Evolutionary conservation across 2,888 invertebrate species (phyloP).

Genomic region (Elysia crispata): DNA sequence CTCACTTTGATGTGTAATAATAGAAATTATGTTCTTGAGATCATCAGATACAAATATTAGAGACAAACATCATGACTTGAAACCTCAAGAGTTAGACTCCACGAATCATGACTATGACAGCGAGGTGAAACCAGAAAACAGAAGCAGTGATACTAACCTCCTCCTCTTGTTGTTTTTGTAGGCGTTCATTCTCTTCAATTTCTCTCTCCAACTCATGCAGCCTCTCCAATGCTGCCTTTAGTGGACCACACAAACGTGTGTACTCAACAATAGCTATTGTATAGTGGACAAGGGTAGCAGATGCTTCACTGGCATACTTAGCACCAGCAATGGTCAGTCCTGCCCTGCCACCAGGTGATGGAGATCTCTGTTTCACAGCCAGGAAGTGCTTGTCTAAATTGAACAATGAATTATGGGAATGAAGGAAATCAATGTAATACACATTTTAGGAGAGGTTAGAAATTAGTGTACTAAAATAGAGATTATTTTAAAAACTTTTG

Average conservation of each 20-base stretch:
- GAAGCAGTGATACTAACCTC: slow-evolving; percentile 61
- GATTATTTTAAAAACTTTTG: too few relatives aligned
- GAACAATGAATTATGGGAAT: too few relatives aligned
- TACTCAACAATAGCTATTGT: slow-evolving; percentile 78
- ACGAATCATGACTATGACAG: too few relatives aligned
- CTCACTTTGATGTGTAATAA: too few relatives aligned
- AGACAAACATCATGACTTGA: too few relatives aligned
- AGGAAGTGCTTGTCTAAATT: slow-evolving; percentile 60
- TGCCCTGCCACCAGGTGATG: slow-evolving; percentile 61
- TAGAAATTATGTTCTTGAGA: too few relatives aligned
- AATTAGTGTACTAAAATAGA: too few relatives aligned
- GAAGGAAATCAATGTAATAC: too few relatives aligned
- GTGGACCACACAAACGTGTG: slow-evolving; percentile 72
- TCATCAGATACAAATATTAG: too few relatives aligned
- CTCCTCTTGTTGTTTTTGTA: slow-evolving; percentile 71
- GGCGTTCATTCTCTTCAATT: slow-evolving; percentile 76
- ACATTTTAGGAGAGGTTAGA: too few relatives aligned
- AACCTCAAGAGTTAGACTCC: too few relatives aligned
- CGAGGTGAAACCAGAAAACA: too few relatives aligned
- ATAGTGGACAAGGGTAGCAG: slow-evolving; percentile 76
- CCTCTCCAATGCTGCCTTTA: slow-evolving; percentile 70
- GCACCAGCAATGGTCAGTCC: slow-evolving; percentile 76
- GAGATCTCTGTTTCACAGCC: slow-evolving; percentile 64
- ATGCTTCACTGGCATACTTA: slow-evolving; percentile 77
- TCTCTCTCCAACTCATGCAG: slow-evolving; percentile 74